Conservation (phyloP, 2,888 invertebrate genomes). For the Mythimna lalbum region DNA sequence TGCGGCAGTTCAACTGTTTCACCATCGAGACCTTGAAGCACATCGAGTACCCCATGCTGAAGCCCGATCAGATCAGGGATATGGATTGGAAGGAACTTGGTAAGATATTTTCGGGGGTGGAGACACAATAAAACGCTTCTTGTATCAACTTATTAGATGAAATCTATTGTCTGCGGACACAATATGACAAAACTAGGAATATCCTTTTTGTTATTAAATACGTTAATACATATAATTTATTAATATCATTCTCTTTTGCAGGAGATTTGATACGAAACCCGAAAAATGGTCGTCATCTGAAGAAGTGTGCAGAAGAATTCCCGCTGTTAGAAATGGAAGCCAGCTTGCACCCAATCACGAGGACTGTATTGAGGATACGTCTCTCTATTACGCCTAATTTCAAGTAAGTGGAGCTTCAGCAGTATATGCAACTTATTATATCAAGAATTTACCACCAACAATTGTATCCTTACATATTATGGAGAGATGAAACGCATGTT, state of each 20-base stretch:
- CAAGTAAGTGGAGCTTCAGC: slow-evolving; percentile 74
- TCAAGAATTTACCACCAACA: too few relatives aligned
- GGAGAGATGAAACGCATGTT: too few relatives aligned
- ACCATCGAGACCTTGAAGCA: slow-evolving; percentile 95
- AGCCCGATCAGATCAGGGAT: slow-evolving; percentile 95
- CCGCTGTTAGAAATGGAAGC: slow-evolving; percentile 96
- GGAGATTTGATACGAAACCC: slow-evolving; percentile 94
- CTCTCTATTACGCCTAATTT: slow-evolving; percentile 94
- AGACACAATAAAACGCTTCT: too few relatives aligned
- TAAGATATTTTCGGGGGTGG: slow-evolving; percentile 65
- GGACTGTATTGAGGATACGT: slow-evolving; percentile 96
- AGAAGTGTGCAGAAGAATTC: slow-evolving; percentile 96
- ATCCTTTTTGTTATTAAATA: too few relatives aligned
- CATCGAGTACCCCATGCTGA: slow-evolving; percentile 94
- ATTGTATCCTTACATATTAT: too few relatives aligned
- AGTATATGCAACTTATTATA: background rate
- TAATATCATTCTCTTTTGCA: slow-evolving; percentile 62
- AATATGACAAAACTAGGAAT: too few relatives aligned
- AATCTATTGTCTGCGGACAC: too few relatives aligned
- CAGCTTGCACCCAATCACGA: slow-evolving; percentile 98
- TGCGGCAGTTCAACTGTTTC: slow-evolving; percentile 96
- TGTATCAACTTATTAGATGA: too few relatives aligned
- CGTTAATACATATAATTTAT: too few relatives aligned
- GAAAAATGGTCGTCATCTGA: slow-evolving; percentile 94
- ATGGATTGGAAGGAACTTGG: slow-evolving; percentile 97